These are phyloP conservation scores for Eumeta japonica DNA, from an alignment of 1,140 invertebrate genomes.

Conservation along the genomic window DNA sequence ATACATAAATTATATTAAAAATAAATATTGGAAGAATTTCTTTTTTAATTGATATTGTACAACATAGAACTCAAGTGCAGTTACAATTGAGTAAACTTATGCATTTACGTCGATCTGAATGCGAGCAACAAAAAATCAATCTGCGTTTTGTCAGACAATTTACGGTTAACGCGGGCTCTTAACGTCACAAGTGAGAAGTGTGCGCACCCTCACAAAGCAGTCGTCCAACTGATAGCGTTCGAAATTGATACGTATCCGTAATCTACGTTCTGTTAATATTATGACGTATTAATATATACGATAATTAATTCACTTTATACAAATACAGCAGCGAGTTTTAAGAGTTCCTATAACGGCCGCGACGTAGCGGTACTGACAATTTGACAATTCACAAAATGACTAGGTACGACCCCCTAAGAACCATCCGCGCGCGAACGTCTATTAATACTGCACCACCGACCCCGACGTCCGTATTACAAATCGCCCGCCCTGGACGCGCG, in stretches of 20 bases:
- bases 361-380: slow-evolving; percentile 44
- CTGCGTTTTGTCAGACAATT: too few relatives aligned
- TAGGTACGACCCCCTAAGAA: slow-evolving; percentile 52
- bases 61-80: too few relatives aligned
- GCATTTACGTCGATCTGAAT: too few relatives aligned
- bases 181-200: too few relatives aligned
- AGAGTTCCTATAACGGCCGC: slow-evolving; percentile 60
- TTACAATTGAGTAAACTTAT: too few relatives aligned
- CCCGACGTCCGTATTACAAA: neutral
- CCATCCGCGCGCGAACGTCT: slow-evolving; percentile 20
- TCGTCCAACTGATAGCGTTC: slow-evolving; percentile 46
- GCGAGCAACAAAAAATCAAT: too few relatives aligned
- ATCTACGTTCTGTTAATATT: slow-evolving; percentile 51
- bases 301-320: slow-evolving; percentile 59
- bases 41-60: too few relatives aligned
- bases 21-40: slow-evolving; percentile 52
- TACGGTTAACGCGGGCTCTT: too few relatives aligned
- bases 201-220: too few relatives aligned
- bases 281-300: slow-evolving; percentile 47
- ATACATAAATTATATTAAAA: slow-evolving; percentile 39
- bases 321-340: slow-evolving; percentile 61
- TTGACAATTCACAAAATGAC: slow-evolving; percentile 59
- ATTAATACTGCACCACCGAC: slow-evolving; percentile 20
- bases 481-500: slow-evolving; percentile 1
- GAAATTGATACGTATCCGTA: slow-evolving; percentile 37